A percentile compares a stretch with the other conserved stretches of the same genome.
Conservation (phyloP, 2,888 invertebrate genomes). For the Belgica antarctica region DNA sequence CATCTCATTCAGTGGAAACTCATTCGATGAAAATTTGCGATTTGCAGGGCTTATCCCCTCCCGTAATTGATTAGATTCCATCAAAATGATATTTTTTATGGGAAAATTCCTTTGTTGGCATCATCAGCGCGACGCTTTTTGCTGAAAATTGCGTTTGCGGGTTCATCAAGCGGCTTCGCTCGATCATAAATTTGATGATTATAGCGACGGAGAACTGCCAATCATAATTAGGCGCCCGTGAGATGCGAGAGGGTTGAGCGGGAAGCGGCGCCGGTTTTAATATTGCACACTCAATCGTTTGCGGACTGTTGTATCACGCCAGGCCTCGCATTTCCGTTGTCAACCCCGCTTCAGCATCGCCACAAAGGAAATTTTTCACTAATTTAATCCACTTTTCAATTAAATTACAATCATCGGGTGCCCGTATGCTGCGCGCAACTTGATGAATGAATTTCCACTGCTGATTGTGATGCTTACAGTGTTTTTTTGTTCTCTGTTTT, state of each 20-base stretch:
- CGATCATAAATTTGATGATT: conserved; percentile 3
- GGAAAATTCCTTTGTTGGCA: neutral
- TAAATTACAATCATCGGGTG: conserved; percentile 10
- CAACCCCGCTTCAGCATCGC: neutral
- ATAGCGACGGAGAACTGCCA: neutral
- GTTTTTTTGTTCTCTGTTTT: neutral
- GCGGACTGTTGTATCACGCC: neutral
- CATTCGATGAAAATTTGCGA: conserved; percentile 13
- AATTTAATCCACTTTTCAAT: conserved; percentile 14
- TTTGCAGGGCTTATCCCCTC: conserved; percentile 8
- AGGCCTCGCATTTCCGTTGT: neutral
- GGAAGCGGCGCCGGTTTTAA: neutral
- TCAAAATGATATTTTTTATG: neutral
- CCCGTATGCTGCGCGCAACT: too few relatives aligned
- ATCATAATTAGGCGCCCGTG: conserved; percentile 17
- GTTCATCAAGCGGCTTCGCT: neutral
- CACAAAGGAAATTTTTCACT: conserved; percentile 15
- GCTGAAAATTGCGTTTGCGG: neutral
- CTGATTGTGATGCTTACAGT: neutral
- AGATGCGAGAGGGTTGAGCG: neutral
- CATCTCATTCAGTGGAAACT: neutral
- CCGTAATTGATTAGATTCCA: conserved; percentile 26
- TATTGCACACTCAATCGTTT: conserved; percentile 12
- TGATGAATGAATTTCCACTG: neutral
- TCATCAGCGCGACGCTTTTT: neutral